Conservation (phyloP, 2,888 invertebrate genomes). For the Pediacus dermestoides region DNA sequence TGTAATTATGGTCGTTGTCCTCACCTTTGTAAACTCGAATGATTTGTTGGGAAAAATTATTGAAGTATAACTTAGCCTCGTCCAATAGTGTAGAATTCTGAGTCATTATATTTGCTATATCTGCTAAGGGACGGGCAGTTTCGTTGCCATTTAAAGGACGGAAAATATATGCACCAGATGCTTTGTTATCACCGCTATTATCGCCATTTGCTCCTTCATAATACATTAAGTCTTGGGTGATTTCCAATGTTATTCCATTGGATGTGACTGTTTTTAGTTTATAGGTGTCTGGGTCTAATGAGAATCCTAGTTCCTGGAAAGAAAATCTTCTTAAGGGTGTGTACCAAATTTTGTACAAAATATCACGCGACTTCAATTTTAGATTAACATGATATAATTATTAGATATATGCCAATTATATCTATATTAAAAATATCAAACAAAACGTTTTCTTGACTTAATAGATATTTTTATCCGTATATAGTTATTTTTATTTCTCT, state of each 20-base stretch:
- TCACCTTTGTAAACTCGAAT: conserved; percentile 64
- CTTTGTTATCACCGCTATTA: conserved; percentile 60
- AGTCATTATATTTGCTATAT: not conserved
- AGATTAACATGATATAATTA: too few relatives aligned
- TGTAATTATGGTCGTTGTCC: conserved; percentile 45
- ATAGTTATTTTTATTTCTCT: too few relatives aligned
- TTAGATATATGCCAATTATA: too few relatives aligned
- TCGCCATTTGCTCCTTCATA: conserved; percentile 67
- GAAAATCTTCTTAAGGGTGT: too few relatives aligned
- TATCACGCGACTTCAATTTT: too few relatives aligned
- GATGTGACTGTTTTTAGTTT: conserved; percentile 53
- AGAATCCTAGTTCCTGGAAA: conserved; percentile 44
- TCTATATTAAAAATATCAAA: too few relatives aligned
- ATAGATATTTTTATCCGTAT: too few relatives aligned
- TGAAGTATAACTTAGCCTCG: conserved; percentile 61
- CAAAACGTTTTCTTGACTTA: too few relatives aligned
- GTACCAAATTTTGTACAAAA: too few relatives aligned
- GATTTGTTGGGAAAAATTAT: conserved; percentile 68
- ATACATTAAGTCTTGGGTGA: conserved; percentile 66
- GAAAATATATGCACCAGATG: conserved; percentile 93
- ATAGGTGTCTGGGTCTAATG: conserved; percentile 55
- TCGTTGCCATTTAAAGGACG: conserved; percentile 52
- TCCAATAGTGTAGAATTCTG: conserved; percentile 14
- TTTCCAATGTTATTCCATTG: conserved; percentile 44
- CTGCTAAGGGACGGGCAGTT: conserved; percentile 18